phyloP scores from a whole-genome alignment of 2,797 vertebrate genomes.

The Liparis tanakae region DNA sequence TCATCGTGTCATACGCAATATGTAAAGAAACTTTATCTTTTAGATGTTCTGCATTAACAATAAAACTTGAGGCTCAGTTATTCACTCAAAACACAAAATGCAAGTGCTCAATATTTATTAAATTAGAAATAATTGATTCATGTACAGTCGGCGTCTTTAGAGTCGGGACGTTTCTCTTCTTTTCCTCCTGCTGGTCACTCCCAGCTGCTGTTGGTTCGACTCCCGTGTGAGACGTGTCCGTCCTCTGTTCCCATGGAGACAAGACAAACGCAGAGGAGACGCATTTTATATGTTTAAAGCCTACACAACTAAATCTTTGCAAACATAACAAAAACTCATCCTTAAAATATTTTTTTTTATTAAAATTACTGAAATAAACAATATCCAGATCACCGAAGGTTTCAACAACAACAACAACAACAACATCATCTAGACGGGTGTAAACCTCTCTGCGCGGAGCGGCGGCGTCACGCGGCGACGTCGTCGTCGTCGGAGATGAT shows the following conservation, averaged over 20 bases:
- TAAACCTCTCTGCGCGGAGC: slow-evolving; percentile 9
- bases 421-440: neutral
- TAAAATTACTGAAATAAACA: too few species aligned
- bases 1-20: neutral
- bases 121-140: slow-evolving; percentile 27
- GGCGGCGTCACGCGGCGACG: slow-evolving; percentile 9
- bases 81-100: neutral
- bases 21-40: too few species aligned
- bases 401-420: neutral
- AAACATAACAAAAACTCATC: too few species aligned
- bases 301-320: neutral
- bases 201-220: too few species aligned
- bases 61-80: neutral
- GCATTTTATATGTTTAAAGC: neutral
- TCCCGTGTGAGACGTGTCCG: neutral
- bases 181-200: too few species aligned
- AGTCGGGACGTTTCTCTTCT: neutral
- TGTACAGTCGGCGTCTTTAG: neutral
- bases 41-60: neutral
- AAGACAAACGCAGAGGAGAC: neutral
- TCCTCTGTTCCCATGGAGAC: slow-evolving; percentile 5
- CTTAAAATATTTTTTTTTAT: too few species aligned
- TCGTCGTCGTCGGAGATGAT: slow-evolving; percentile 40
- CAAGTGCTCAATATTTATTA: slow-evolving; percentile 44
- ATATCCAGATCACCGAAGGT: neutral